Percentiles rank a stretch among this genome's conserved stretches.
Evolutionary conservation across 2,888 invertebrate species (phyloP).

Genomic region (Hymenopus coronatus): DNA sequence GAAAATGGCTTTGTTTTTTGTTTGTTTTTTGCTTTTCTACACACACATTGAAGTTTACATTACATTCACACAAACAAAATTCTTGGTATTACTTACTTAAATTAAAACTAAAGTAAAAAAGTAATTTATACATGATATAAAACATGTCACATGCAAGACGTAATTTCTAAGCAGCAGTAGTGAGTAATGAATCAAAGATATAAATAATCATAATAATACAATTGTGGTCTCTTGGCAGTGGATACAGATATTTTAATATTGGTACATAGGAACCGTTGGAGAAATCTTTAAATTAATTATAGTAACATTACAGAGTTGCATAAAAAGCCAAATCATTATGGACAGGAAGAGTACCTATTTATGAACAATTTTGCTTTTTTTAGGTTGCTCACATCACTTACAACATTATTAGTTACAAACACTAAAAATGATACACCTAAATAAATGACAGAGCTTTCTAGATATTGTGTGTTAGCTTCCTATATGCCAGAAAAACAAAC

Average conservation of each 20-base stretch:
- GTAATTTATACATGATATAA: slow-evolving; percentile 9
- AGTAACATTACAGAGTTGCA: background rate
- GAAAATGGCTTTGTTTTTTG: background rate
- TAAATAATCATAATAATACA: background rate
- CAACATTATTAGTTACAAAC: too few relatives aligned
- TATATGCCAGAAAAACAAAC: too few relatives aligned
- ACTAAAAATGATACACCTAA: too few relatives aligned
- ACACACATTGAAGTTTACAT: slow-evolving; percentile 12
- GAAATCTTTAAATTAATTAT: background rate
- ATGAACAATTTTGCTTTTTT: background rate
- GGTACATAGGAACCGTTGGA: background rate
- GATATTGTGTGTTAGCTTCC: too few relatives aligned
- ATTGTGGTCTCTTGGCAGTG: slow-evolving; percentile 11
- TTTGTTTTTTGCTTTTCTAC: background rate
- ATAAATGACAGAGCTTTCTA: too few relatives aligned
- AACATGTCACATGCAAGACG: slow-evolving; percentile 7
- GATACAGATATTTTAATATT: background rate
- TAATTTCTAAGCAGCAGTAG: background rate
- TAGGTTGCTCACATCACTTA: too few relatives aligned
- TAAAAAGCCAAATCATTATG: background rate
- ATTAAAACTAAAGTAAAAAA: slow-evolving; percentile 1
- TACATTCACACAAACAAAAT: slow-evolving; percentile 11
- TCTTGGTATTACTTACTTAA: background rate
- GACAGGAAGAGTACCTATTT: background rate
- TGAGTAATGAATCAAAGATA: background rate